Conservation (phyloP, 2,113 vertebrate genomes). For the Archilochus colubris region DNA sequence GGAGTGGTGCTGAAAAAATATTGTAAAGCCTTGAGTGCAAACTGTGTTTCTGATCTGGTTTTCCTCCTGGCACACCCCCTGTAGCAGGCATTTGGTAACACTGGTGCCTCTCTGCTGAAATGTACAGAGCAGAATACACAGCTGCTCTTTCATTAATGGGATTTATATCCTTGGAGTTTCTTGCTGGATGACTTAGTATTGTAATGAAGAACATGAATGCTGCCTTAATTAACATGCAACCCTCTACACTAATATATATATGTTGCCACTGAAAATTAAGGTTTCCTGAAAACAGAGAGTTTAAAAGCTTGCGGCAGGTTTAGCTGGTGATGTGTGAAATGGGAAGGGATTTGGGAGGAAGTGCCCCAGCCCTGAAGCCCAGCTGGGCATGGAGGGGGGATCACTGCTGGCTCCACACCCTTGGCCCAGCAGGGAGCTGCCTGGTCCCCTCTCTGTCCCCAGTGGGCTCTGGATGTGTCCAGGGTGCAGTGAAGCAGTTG, state of each 20-base stretch:
- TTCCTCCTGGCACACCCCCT: background rate
- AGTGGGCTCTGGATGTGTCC: accelerated
- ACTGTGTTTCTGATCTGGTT: background rate
- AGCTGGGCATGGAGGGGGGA: accelerated
- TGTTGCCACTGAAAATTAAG: slow-evolving; percentile 18
- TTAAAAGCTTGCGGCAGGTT: background rate
- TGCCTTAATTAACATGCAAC: slow-evolving; percentile 32
- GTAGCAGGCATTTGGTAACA: background rate
- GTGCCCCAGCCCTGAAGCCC: background rate
- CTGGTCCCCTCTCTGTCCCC: background rate
- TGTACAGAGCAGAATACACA: accelerated
- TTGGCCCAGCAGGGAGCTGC: background rate
- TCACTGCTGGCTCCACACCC: background rate
- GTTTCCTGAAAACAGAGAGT: background rate
- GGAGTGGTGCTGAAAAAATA: accelerated
- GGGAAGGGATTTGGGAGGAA: background rate
- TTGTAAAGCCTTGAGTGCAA: background rate
- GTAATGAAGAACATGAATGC: slow-evolving; percentile 24
- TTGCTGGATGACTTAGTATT: slow-evolving; percentile 28
- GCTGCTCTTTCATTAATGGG: background rate
- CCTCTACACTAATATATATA: slow-evolving; percentile 13
- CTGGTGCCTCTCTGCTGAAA: background rate
- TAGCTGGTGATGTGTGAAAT: background rate
- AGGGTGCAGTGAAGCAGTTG: accelerated
- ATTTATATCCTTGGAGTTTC: background rate